A percentile compares a stretch with the other conserved stretches of the same genome.
Evolutionary conservation across 2,888 invertebrate genomes (phyloP).

Genomic region (Acanthoscelides obtectus): DNA sequence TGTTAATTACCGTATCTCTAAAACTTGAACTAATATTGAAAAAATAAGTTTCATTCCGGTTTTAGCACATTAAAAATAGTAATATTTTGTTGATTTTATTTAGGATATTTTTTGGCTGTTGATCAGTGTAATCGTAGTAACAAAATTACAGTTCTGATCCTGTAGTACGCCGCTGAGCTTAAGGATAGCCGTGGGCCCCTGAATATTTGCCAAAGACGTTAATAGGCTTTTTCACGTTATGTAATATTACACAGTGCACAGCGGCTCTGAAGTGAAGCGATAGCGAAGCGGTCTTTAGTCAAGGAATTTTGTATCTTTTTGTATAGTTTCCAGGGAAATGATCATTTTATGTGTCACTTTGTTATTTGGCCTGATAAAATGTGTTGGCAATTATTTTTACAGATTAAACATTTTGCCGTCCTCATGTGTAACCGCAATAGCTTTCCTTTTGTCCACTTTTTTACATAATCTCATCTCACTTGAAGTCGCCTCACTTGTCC

Average conservation of each 20-base stretch:
- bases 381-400: neutral
- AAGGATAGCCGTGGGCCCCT: neutral
- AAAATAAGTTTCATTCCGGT: no score
- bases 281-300: neutral
- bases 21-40: no score
- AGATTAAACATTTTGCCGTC: neutral
- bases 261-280: neutral
- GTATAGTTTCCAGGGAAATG: neutral
- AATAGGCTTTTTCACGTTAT: neutral
- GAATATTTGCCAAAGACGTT: neutral
- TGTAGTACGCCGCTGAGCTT: neutral
- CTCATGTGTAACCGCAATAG: neutral
- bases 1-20: no score
- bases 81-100: no score
- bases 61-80: no score
- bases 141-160: no score
- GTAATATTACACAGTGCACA: neutral
- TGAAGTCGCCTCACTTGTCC: no score
- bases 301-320: neutral
- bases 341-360: neutral
- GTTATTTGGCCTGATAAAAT: neutral
- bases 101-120: no score
- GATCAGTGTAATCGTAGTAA: no score
- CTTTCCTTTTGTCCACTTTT: no score
- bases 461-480: no score